phyloP scores from a whole-genome alignment of 2,797 vertebrate genomes.

The Spinibarbus caldwelli region DNA sequence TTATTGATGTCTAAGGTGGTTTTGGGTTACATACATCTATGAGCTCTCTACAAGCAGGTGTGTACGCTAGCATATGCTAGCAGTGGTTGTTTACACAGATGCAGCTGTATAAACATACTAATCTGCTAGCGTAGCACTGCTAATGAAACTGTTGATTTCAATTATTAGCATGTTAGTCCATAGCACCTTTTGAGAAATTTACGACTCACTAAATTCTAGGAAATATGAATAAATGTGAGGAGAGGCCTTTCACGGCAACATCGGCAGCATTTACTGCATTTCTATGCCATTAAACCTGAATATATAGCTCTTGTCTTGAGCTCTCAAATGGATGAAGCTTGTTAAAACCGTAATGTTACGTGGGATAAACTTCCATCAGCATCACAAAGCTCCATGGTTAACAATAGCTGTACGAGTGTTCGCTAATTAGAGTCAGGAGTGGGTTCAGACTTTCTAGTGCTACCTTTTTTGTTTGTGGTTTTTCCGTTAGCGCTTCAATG shows the following conservation, averaged over 20 bases:
- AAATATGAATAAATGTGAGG: not conserved
- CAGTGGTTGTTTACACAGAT: conserved; percentile 13
- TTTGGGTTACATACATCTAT: not conserved
- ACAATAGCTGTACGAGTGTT: conserved; percentile 55
- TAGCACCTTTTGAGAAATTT: not conserved
- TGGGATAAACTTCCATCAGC: conserved; percentile 52
- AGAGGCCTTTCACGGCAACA: not conserved
- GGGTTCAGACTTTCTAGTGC: conserved; percentile 60
- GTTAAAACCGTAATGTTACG: conserved; percentile 46
- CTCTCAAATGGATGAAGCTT: conserved; percentile 34
- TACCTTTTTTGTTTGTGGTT: conserved; percentile 60
- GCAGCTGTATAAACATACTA: not conserved
- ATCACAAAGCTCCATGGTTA: conserved; percentile 60
- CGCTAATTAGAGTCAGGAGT: conserved; percentile 67
- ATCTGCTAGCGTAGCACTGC: not conserved
- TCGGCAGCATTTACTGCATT: conserved; percentile 2
- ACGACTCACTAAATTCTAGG: not conserved
- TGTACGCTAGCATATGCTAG: conserved; percentile 17
- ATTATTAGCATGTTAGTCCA: not conserved
- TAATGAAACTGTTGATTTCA: conserved; percentile 7
- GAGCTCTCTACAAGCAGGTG: not conserved
- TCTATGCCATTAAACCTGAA: conserved; percentile 27
- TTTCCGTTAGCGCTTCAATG: conserved; percentile 58
- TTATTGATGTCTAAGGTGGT: not conserved
- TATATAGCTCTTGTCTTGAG: conserved; percentile 5